Base-by-base conservation (phyloP, 2,113 vertebrate genomes). In the Phocoena sinus region DNA sequence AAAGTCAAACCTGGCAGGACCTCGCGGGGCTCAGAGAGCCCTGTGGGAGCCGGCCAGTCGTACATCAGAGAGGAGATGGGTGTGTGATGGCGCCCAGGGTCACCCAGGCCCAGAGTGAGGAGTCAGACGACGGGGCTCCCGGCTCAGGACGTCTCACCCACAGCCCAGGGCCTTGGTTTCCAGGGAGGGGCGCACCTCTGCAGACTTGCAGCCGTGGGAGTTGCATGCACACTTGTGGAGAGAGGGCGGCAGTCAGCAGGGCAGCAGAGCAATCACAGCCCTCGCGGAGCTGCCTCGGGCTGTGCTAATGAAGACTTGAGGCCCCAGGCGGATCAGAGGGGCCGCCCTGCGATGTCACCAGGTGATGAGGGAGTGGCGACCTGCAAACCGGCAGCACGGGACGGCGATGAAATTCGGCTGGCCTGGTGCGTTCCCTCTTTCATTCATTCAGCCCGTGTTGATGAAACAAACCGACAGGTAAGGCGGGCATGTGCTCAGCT, bases 1-100 rank as follows among this genome's bases (percentile, higher is more conserved):
- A 9, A 28, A 36, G 21, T 20, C 53, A 2, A 9, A 0, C 1
- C 50, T 31, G 83, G 58, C 0, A 0, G 20, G 77, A 80, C 33
- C 50, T 25, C 11, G 2, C 0, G 3, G 50, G 77, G 50, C 50
- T 80, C 50, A n/a, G 77, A 21, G 47, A n/a, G 76, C 18, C 1
- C 3, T 0, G 0, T 1, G 41, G 38, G 4, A 1, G 33, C 47
- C 2, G 12, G 28, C 50, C 8, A 5, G 26, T 2, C 8, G 1
- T 1, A 13, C 5, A 0, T 18, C 4, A 8, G 60, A 26, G 33
- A n/a, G 18, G 17, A 31, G 11, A 10, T 0, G 2, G 28, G 17
- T 4, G 1, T 23, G 56, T 4, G 0, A n/a, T 5, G 14, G 53
- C 8, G 2, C 23, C 28, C 20, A 0, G 0, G 23, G 63, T 6